A percentile compares a stretch with the other conserved stretches of the same genome.
Evolutionary conservation across 2,113 vertebrate species (phyloP).

Genomic region (Daboia siamensis): DNA sequence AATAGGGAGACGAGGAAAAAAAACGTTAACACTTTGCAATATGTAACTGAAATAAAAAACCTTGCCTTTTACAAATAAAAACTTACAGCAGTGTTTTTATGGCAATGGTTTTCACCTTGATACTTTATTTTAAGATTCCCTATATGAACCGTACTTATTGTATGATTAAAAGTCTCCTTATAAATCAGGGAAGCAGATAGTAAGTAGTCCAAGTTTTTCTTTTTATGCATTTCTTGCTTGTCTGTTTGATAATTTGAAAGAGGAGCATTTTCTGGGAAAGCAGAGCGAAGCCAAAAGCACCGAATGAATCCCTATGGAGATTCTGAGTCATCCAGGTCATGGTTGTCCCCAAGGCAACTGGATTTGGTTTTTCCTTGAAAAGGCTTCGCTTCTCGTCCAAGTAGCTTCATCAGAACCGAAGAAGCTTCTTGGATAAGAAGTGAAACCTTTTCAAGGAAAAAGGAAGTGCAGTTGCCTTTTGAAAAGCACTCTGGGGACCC

Average conservation of each 20-base stretch:
- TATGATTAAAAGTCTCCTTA: conserved; percentile 28
- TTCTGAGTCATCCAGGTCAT: neutral
- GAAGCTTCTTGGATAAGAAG: neutral
- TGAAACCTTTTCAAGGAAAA: neutral
- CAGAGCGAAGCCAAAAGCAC: conserved; percentile 9
- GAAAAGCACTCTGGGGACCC: neutral
- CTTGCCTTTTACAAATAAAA: conserved; percentile 15
- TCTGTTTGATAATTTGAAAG: conserved; percentile 64
- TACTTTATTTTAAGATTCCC: conserved; percentile 18
- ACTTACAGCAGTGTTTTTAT: neutral
- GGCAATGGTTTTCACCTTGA: conserved; percentile 24
- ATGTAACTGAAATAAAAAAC: conserved; percentile 19
- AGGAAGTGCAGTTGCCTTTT: neutral
- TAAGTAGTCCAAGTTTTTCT: neutral
- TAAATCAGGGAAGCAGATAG: neutral
- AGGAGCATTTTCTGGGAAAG: conserved; percentile 22
- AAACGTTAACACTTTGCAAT: conserved; percentile 36
- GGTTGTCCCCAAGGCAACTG: neutral
- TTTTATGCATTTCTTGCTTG: conserved; percentile 33
- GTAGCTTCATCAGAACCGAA: neutral
- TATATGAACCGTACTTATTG: conserved; percentile 23
- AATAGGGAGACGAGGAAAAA: neutral
- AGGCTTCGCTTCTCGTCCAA: neutral
- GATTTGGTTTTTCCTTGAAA: neutral
- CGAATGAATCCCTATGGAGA: neutral